Evolutionary conservation across 2,113 vertebrate species (phyloP).

Genomic region (Nematolebias whitei): DNA sequence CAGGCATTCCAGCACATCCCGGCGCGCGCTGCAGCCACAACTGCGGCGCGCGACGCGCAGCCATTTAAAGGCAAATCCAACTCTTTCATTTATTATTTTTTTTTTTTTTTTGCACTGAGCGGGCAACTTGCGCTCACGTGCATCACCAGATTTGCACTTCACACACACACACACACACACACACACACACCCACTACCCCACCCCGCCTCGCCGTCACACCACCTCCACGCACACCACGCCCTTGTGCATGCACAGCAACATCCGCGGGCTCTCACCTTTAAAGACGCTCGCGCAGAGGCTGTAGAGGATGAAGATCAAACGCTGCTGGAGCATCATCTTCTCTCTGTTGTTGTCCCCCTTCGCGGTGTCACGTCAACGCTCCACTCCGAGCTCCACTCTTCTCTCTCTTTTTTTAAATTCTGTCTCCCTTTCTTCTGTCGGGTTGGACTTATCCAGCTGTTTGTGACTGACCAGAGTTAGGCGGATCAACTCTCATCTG

Average conservation of each 20-base stretch:
- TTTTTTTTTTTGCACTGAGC: not conserved
- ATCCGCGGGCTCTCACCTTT: constrained; percentile 79
- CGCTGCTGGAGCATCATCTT: constrained; percentile 81
- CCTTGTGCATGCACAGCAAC: constrained; percentile 61
- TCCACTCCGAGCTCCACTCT: constrained; percentile 53
- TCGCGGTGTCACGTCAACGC: constrained; percentile 52
- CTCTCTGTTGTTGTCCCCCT: constrained; percentile 66
- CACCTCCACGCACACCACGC: constrained; percentile 67
- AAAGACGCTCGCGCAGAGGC: constrained; percentile 77
- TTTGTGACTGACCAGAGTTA: constrained; percentile 64
- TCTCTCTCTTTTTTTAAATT: constrained; percentile 30
- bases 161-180: too few species aligned
- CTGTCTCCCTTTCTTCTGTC: constrained; percentile 35
- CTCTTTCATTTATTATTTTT: not conserved
- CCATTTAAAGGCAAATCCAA: not conserved
- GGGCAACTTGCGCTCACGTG: constrained; percentile 36
- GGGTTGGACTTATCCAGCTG: constrained; percentile 80
- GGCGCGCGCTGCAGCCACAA: constrained; percentile 22
- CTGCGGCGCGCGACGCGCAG: constrained; percentile 38
- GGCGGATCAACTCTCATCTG: constrained; percentile 67
- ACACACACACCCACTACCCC: too few species aligned
- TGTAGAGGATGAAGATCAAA: constrained; percentile 80
- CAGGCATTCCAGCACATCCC: constrained; percentile 63
- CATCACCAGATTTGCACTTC: constrained; percentile 33
- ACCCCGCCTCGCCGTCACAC: constrained; percentile 31